Base-by-base conservation (phyloP, 2,797 vertebrate species). In the Lemur catta region DNA sequence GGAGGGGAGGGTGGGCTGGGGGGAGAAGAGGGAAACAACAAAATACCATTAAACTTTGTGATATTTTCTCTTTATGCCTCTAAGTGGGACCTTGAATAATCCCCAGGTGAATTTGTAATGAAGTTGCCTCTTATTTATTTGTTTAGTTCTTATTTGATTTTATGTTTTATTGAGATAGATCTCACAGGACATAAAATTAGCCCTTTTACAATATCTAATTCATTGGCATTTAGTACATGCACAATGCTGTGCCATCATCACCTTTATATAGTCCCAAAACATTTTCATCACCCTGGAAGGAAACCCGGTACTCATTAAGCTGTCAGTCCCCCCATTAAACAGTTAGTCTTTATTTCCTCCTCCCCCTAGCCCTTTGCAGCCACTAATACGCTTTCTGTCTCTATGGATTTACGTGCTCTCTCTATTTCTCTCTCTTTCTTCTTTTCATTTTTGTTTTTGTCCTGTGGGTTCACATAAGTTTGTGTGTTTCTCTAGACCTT, bases 161-260 rank as follows among this genome's bases (percentile, higher is more conserved):
- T 91, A n/a, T 78, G 18, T 85, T 87, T 94, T 93, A 72, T 46
- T 93, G 71, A 94, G 78, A 84, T 38, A 63, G 48, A 96, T 89
- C 74, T 91, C 94, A 67, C 26, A 57, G 22, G 48, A 85, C 35
- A 81, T 84, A 86, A 95, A 93, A 89, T 69, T 22, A 82, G 67
- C 50, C 52, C 11, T 85, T 92, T 87, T 63, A 35, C 28, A 55
- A 2, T 17, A n/a, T 79, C 20, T 30, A 67, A 41, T 81, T 63
- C 55, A 33, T 33, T 35, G 43, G 26, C 52, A 50, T 78, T 85
- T 85, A 71, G 38, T 41, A 33, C 12, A 41, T 4, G 13, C 3
- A 6, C 57, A 48, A 55, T 18, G 30, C 20, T 48, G 2, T 43
- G 35, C 6, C 4, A 38, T 18, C 52, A 11, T 50, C n/a, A 57